Evolutionary conservation across 2,113 vertebrate genomes (phyloP).

Genomic region (Channa argus): DNA sequence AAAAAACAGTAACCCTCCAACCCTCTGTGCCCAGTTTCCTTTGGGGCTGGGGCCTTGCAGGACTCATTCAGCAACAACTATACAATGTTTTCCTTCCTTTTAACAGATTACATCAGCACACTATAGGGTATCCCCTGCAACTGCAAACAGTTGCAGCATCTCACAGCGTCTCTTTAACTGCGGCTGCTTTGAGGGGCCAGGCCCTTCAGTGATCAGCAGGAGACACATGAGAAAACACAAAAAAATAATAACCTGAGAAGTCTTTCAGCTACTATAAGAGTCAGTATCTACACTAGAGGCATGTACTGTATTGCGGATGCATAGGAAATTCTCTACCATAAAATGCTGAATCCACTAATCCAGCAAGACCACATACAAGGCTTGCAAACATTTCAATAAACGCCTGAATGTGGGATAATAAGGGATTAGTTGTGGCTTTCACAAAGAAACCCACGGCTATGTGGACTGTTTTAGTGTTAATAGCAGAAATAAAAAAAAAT

Average conservation of each 20-base stretch:
- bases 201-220: slow-evolving; percentile 33
- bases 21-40: slow-evolving; percentile 64
- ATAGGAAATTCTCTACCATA: slow-evolving; percentile 15
- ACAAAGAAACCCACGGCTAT: slow-evolving; percentile 54
- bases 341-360: slow-evolving; percentile 44
- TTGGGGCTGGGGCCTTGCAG: slow-evolving; percentile 54
- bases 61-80: slow-evolving; percentile 70
- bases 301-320: slow-evolving; percentile 20
- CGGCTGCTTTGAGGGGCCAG: slow-evolving; percentile 25
- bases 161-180: slow-evolving; percentile 52
- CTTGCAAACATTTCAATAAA: slow-evolving; percentile 65
- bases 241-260: slow-evolving; percentile 14
- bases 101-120: slow-evolving; percentile 75
- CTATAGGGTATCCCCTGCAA: slow-evolving; percentile 43
- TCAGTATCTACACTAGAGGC: slow-evolving; percentile 4
- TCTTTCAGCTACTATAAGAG: slow-evolving; percentile 29
- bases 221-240: slow-evolving; percentile 25
- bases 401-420: slow-evolving; percentile 67
- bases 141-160: slow-evolving; percentile 56
- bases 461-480: slow-evolving; percentile 55
- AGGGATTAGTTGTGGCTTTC: slow-evolving; percentile 70
- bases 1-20: slow-evolving; percentile 50
- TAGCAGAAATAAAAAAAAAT: slow-evolving; percentile 59
- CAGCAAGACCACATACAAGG: slow-evolving; percentile 56
- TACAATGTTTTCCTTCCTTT: slow-evolving; percentile 74